phyloP scores from a whole-genome alignment of 2,797 vertebrate species.

The Ibycter americanus region DNA sequence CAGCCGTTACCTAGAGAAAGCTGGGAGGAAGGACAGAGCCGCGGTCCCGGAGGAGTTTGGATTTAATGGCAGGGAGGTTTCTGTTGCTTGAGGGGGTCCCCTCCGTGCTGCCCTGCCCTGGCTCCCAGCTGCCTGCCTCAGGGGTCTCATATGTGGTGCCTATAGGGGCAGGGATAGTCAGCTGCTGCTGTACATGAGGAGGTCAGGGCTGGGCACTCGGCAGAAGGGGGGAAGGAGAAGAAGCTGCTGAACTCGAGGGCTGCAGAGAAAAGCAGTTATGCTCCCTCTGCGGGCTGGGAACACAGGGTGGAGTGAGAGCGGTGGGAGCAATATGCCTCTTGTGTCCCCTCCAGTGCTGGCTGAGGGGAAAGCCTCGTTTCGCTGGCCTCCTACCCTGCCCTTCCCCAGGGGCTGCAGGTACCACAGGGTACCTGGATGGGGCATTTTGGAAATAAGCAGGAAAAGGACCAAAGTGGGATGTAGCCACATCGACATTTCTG shows the following conservation, averaged over 20 bases:
- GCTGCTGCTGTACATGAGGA: not conserved
- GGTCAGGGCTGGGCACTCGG: not conserved
- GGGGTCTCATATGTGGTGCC: not conserved
- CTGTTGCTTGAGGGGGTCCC: not conserved
- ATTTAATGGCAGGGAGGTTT: not conserved
- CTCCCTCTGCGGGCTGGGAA: not conserved
- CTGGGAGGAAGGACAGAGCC: not conserved
- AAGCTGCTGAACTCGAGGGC: not conserved
- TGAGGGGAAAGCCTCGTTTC: not conserved
- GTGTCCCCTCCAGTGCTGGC: not conserved
- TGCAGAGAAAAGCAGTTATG: not conserved
- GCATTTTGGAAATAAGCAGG: not conserved
- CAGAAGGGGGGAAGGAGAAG: not conserved
- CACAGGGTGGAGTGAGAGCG: not conserved
- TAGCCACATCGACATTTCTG: not conserved
- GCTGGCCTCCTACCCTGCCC: rapidly evolving
- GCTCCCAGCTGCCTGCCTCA: not conserved
- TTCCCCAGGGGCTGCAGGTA: rapidly evolving
- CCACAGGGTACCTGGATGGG: not conserved
- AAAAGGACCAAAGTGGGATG: not conserved
- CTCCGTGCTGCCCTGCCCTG: not conserved
- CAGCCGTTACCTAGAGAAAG: not conserved
- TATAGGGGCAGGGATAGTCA: not conserved
- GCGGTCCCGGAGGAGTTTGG: not conserved
- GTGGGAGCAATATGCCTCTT: not conserved